A percentile compares a stretch with the other conserved stretches of the same genome.
phyloP scores from a whole-genome alignment of 2,888 invertebrate genomes.

The Drosophila macrospina region DNA sequence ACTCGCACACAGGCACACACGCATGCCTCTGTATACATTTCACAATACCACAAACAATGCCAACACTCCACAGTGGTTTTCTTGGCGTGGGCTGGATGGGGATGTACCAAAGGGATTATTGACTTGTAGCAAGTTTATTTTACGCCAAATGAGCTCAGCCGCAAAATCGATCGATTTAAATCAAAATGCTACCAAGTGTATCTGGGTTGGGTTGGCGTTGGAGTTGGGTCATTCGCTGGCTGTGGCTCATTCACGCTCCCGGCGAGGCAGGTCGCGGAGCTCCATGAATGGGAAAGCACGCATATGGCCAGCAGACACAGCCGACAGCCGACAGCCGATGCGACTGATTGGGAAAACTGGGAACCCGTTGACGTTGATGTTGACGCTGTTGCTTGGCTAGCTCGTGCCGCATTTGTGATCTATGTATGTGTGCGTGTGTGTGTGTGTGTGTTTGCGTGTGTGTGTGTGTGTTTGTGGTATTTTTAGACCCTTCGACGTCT shows the following conservation, averaged over 20 bases:
- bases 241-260: conserved; percentile 16
- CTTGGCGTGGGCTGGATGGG: conserved; percentile 9
- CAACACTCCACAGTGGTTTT: conserved; percentile 27
- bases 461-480: conserved; percentile 41
- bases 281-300: conserved; percentile 71
- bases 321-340: conserved; percentile 13
- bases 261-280: conserved; percentile 72
- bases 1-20: neutral
- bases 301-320: conserved; percentile 60
- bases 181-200: conserved; percentile 66
- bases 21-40: conserved; percentile 45
- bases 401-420: conserved; percentile 19
- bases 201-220: conserved; percentile 30
- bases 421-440: neutral
- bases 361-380: conserved; percentile 52
- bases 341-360: conserved; percentile 27
- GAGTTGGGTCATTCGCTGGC: conserved; percentile 22
- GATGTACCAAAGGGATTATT: conserved; percentile 70
- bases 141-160: conserved; percentile 80
- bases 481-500: conserved; percentile 80
- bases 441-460: neutral
- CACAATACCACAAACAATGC: conserved; percentile 67
- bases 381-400: conserved; percentile 50
- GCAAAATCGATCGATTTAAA: conserved; percentile 81
- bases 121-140: conserved; percentile 78